Base-by-base conservation (phyloP, 2,113 vertebrate species). In the Heterotis niloticus region DNA sequence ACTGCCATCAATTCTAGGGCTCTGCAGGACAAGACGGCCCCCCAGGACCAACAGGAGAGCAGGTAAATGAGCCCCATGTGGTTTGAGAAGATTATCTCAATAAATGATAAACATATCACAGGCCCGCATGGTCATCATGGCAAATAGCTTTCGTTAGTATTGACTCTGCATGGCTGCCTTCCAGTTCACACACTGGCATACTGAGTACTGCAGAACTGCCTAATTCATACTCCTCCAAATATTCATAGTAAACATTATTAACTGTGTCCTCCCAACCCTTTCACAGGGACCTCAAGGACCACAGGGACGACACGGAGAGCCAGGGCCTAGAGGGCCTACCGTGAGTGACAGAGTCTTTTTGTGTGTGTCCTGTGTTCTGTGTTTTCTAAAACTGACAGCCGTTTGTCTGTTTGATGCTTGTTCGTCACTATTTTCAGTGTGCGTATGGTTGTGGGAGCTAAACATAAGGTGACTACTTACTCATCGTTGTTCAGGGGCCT, bases 241-340 rank as follows among this genome's bases (percentile, higher is more conserved):
- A 44, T 44, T 2, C 34, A 44, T 44, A 44, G 34, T 44, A 44
- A 44, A 44, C 34, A 44, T 7, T 44, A 62, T 5, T 62, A 17
- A 20, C 20, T 62, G 60, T 62, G 60, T 17, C 14, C 2, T 44
- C 20, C 20, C 14, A 20, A 20, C 67, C 5, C 16, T 84, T 34
- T 89, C 85, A 57, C 79, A 98, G 96, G 96, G 96, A 24, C 94
- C 94, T 17, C 89, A 86, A 80, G 96, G 96, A 82, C 91, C 94
- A 1, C 94, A 93, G 80, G 96, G 96, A 13, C 89, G 91, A 57
- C 85, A 89, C 0, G 96, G 96, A 52, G 95, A 95, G 83, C 80
- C 93, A 0, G 96, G 96, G 83, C 85, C 88, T 0, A 96, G 88
- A 85, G 96, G 96, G 0, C 95, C 96, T 26, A 92, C 91, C 4